Conservation (phyloP, 2,888 invertebrate species). For the Colostygia pectinataria region DNA sequence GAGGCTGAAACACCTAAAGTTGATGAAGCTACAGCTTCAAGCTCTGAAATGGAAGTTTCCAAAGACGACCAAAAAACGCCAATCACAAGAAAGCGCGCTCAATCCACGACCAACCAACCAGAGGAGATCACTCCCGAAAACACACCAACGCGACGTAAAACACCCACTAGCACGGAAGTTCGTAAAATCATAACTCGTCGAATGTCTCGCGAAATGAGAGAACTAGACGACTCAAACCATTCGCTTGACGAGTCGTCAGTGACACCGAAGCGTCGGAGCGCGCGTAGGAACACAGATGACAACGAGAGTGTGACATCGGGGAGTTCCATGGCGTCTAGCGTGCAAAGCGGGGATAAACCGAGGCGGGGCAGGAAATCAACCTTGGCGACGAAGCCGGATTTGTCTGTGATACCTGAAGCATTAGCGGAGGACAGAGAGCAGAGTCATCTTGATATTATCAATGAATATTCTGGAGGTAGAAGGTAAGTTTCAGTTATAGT, state of each 20-base stretch:
- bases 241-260: constrained; percentile 48
- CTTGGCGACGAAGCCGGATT: constrained; percentile 60
- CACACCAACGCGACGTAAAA: constrained; percentile 52
- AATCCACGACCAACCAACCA: constrained; percentile 43
- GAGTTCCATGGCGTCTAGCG: constrained; percentile 59
- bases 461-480: constrained; percentile 58
- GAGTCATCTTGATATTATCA: constrained; percentile 43
- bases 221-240: constrained; percentile 50
- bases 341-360: constrained; percentile 47
- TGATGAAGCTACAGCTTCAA: constrained; percentile 3
- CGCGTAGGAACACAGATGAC: constrained; percentile 60
- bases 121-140: constrained; percentile 52
- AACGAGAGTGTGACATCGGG: constrained; percentile 64
- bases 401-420: constrained; percentile 75
- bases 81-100: constrained; percentile 57
- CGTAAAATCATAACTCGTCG: constrained; percentile 67
- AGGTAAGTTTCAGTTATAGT: no score
- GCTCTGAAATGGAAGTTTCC: constrained; percentile 17
- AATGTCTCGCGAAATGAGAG: constrained; percentile 65
- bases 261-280: constrained; percentile 56
- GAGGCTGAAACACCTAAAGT: constrained; percentile 31
- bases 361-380: constrained; percentile 63
- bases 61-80: constrained; percentile 52
- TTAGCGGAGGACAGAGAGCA: constrained; percentile 51
- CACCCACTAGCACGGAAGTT: constrained; percentile 60